Base-by-base conservation (phyloP, 2,888 invertebrate species). In the Scelioninae gen. 2 region DNA sequence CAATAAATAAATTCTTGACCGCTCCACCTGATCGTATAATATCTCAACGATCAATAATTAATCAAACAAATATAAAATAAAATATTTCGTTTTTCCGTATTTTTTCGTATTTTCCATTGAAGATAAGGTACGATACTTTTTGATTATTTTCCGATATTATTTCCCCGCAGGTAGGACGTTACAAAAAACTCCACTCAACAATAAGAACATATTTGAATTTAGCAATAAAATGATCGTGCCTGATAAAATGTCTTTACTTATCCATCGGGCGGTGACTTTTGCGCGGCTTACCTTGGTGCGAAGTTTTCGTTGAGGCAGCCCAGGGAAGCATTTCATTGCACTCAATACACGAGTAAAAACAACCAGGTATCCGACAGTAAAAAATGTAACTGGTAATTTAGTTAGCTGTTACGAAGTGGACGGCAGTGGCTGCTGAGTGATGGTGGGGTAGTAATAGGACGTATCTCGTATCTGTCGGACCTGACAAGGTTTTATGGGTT, bases 331-430 rank as follows among this genome's bases (percentile, higher is more conserved):
- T 83, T 84, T 84, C 83, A 84, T 83, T 81, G 83, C 82, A 81
- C 81, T 84, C 84, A 83, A 84, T 83, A 83, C 80, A 81, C 64
- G 43, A 76, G 72, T 72, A 84, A 84, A 83, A 83, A 81, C 79
- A 81, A 75, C 80, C 80, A 78, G 80, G 81, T 79, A 83, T 82
- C 81, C 81, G 84, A 84, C 84, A 83, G 83, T 84, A 85, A 85
- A 85, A 84, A 84, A 83, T 85, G 83, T 85, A 84, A 84, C 84
- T 84, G 84, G 84, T 85, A 84, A 85, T 85, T 84, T 84, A 83
- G 84, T 85, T 85, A 84, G 84, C 83, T 81, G 81, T 82, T 82
- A 81, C 81, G 81, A 82, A 80, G 81, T 80, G 81, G 77, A 82
- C 80, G 80, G 71, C 74, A 75, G 74, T 48, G 70, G 71, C 45